Conservation (phyloP, 1,140 invertebrate genomes). For the Paralvinella palmiformis region DNA sequence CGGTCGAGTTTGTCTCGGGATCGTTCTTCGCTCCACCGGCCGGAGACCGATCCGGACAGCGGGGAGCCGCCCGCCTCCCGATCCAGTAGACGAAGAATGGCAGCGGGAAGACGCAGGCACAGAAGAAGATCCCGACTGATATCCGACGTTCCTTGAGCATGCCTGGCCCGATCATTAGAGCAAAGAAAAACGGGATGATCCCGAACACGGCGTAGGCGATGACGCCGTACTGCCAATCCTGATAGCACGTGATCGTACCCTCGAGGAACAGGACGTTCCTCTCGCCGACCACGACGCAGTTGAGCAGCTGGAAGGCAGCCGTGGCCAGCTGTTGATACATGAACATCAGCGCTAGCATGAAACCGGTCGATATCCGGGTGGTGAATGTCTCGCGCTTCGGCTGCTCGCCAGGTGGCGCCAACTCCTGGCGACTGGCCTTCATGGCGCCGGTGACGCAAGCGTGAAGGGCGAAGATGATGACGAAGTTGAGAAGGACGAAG, state of each 20-base stretch:
- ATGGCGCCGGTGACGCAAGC: background rate
- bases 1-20: background rate
- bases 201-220: constrained; percentile 6
- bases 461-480: background rate
- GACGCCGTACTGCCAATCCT: constrained; percentile 13
- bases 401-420: background rate
- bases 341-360: constrained; percentile 13
- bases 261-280: constrained; percentile 10
- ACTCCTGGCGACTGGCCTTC: background rate
- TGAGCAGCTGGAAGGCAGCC: constrained; percentile 10
- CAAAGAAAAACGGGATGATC: constrained; percentile 10
- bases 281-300: constrained; percentile 10
- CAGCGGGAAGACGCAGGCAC: constrained; percentile 9
- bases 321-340: constrained; percentile 10
- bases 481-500: background rate
- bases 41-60: background rate
- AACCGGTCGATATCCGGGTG: background rate
- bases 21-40: background rate
- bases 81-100: constrained; percentile 10
- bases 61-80: background rate
- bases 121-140: background rate
- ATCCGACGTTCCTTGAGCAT: constrained; percentile 1
- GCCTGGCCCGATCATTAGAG: background rate
- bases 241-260: constrained; percentile 7
- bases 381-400: background rate